These are phyloP conservation scores for Corbicula japonica DNA, from an alignment of 2,888 invertebrate species.

Conservation along the genomic window DNA sequence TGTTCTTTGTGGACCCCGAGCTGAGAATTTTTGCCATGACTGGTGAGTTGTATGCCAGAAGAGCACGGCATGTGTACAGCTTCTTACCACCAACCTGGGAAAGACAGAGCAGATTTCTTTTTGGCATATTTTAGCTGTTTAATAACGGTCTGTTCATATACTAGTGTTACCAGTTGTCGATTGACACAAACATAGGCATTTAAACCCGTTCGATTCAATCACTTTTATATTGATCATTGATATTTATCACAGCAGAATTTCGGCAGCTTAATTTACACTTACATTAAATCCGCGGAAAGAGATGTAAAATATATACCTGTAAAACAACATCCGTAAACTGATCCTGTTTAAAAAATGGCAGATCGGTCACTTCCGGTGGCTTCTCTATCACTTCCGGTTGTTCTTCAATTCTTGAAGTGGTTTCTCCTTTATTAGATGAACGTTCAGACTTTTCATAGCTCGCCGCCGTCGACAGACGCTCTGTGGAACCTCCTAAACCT, in stretches of 20 bases:
- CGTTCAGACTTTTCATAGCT: no score
- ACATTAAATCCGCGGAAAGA: no score
- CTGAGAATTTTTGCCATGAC: constrained; percentile 61
- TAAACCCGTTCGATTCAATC: no score
- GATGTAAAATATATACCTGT: no score
- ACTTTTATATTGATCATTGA: no score
- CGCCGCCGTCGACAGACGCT: constrained; percentile 8
- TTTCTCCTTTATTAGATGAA: constrained; percentile 10
- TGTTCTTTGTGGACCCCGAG: constrained; percentile 58
- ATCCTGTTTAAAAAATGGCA: constrained; percentile 66
- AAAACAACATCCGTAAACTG: constrained; percentile 60
- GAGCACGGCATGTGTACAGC: constrained; percentile 54
- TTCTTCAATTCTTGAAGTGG: constrained; percentile 9
- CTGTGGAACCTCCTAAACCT: constrained; percentile 1
- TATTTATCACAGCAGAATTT: no score
- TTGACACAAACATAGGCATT: no score
- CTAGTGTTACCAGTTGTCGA: no score
- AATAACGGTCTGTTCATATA: no score
- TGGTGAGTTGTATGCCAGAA: constrained; percentile 65
- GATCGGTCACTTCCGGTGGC: constrained; percentile 40
- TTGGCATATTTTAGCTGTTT: no score
- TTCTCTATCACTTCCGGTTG: constrained; percentile 10
- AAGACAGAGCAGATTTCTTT: no score
- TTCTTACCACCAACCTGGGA: constrained; percentile 60
- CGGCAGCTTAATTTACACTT: no score